These are phyloP conservation scores for Aradophagus sp. DNA, from an alignment of 1,140 invertebrate genomes.

Conservation along the genomic window DNA sequence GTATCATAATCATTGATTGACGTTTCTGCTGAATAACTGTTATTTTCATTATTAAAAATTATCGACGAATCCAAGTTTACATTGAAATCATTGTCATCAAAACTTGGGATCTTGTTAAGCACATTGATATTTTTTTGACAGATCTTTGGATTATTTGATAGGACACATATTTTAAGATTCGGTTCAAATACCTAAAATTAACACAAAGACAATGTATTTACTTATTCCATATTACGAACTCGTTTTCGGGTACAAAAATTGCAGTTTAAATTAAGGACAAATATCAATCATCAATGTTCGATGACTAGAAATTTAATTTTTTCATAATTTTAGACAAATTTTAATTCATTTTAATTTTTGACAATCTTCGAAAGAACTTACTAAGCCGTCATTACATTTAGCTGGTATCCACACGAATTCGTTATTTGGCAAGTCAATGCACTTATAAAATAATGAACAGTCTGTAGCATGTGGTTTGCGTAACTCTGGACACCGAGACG, in stretches of 20 bases:
- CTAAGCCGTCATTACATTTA: slow-evolving; percentile 73
- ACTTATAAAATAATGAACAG: slow-evolving; percentile 75
- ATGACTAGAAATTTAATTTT: too few relatives aligned
- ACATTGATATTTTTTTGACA: slow-evolving; percentile 44
- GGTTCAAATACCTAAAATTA: slow-evolving; percentile 73
- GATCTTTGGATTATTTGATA: slow-evolving; percentile 71
- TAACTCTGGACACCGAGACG: slow-evolving; percentile 71
- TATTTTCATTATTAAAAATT: slow-evolving; percentile 16
- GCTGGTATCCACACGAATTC: slow-evolving; percentile 74
- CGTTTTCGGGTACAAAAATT: too few relatives aligned
- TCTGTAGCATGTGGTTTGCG: slow-evolving; percentile 73
- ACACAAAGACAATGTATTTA: too few relatives aligned
- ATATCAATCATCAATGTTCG: too few relatives aligned
- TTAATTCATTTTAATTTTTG: too few relatives aligned
- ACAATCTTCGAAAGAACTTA: slow-evolving; percentile 50
- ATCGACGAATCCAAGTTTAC: slow-evolving; percentile 55
- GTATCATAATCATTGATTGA: slow-evolving; percentile 3
- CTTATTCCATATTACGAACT: too few relatives aligned
- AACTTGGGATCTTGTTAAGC: slow-evolving; percentile 4
- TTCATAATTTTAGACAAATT: too few relatives aligned
- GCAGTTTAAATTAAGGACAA: too few relatives aligned
- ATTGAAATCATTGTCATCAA: slow-evolving; percentile 28
- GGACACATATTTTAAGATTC: slow-evolving; percentile 71
- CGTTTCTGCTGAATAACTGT: slow-evolving; percentile 1
- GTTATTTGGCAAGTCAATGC: slow-evolving; percentile 70